phyloP scores from a whole-genome alignment of 2,888 invertebrate species.

The Aspidapion aeneum region DNA sequence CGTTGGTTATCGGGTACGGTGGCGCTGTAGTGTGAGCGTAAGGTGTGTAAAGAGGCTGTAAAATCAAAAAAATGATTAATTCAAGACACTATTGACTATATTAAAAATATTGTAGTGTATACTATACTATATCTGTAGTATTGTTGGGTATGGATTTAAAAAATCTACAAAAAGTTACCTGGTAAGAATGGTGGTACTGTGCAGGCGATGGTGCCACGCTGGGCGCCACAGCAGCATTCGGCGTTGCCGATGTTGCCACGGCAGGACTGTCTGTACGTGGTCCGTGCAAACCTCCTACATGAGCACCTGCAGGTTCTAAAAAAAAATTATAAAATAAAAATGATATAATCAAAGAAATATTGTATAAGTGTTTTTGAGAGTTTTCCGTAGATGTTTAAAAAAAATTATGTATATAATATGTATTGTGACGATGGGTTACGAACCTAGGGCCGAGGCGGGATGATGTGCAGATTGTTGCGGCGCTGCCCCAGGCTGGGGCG shows the following conservation, averaged over 20 bases:
- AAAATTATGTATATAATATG: no score
- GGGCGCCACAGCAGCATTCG: conserved; percentile 37
- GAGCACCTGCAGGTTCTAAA: conserved; percentile 11
- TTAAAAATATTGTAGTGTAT: no score
- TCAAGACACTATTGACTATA: no score
- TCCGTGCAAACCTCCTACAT: conserved; percentile 37
- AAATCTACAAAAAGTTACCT: no score
- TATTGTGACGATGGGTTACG: no score
- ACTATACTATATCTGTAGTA: no score
- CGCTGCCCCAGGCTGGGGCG: conserved; percentile 56
- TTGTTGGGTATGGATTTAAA: no score
- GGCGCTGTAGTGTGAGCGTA: conserved; percentile 67
- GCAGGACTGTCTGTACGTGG: conserved; percentile 54
- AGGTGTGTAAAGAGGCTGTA: conserved; percentile 74
- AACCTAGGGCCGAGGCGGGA: conserved; percentile 40
- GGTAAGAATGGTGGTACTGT: conserved; percentile 42
- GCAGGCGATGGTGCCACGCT: conserved; percentile 52
- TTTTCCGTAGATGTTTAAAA: no score
- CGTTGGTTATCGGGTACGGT: conserved; percentile 18
- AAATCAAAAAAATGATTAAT: conserved; percentile 32
- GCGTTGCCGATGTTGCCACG: conserved; percentile 48
- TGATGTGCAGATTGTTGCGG: conserved; percentile 44
- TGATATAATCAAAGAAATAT: no score
- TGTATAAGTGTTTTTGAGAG: no score
- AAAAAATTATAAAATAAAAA: no score